phyloP scores from a whole-genome alignment of 2,888 invertebrate species.

The Nineta flava region DNA sequence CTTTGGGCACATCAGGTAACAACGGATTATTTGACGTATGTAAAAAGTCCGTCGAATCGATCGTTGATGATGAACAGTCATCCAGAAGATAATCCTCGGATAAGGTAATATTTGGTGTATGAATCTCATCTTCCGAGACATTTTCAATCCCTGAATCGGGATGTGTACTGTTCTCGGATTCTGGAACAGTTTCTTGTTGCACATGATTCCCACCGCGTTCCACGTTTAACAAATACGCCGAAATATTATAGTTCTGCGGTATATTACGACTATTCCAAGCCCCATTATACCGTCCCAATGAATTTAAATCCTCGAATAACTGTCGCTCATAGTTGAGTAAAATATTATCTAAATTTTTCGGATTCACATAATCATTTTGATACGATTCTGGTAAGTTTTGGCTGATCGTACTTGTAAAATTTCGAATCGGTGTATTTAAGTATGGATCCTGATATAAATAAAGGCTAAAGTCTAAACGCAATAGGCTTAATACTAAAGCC shows the following conservation, averaged over 20 bases:
- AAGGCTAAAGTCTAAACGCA: slow-evolving; percentile 59
- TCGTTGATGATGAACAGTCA: not conserved
- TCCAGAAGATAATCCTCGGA: not conserved
- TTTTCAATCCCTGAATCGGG: not conserved
- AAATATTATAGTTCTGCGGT: slow-evolving; percentile 33
- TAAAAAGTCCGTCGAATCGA: not conserved
- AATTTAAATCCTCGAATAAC: slow-evolving; percentile 56
- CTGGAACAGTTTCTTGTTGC: not conserved
- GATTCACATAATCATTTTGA: slow-evolving; percentile 46
- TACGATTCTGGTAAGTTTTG: slow-evolving; percentile 39
- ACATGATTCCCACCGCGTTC: slow-evolving; percentile 20
- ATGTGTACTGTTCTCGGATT: not conserved
- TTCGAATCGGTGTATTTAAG: slow-evolving; percentile 24
- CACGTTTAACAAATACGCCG: slow-evolving; percentile 45
- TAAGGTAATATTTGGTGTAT: no score
- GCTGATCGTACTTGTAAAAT: slow-evolving; percentile 23
- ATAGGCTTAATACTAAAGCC: slow-evolving; percentile 62
- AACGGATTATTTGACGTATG: not conserved
- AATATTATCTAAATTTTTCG: slow-evolving; percentile 54
- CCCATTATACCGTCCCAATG: slow-evolving; percentile 43
- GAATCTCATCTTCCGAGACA: not conserved
- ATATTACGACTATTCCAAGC: slow-evolving; percentile 26
- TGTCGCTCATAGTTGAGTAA: slow-evolving; percentile 54
- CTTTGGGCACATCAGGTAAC: not conserved
- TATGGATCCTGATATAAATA: slow-evolving; percentile 43